Evolutionary conservation across 2,888 invertebrate genomes (phyloP).

Genomic region (Tetrapedia diversipes): DNA sequence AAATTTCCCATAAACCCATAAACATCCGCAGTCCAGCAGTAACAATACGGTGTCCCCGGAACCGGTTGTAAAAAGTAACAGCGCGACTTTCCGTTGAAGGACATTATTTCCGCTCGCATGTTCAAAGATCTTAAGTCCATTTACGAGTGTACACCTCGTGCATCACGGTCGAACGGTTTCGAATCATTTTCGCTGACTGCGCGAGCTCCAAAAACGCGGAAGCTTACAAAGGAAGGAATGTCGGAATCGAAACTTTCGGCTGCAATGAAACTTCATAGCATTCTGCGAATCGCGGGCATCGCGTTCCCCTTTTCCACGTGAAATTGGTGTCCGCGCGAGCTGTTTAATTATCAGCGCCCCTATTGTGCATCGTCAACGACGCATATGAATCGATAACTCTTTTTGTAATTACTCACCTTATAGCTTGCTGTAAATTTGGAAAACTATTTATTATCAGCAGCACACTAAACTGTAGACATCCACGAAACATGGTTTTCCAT

Average conservation of each 20-base stretch:
- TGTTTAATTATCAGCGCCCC: conserved; percentile 50
- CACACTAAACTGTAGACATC: too few relatives aligned
- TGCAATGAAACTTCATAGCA: conserved; percentile 32
- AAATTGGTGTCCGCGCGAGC: conserved; percentile 38
- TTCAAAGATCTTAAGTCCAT: not conserved
- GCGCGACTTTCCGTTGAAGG: not conserved
- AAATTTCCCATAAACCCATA: too few relatives aligned
- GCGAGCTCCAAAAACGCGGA: conserved; percentile 15
- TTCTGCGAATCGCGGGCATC: conserved; percentile 26
- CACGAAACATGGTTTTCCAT: too few relatives aligned
- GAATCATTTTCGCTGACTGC: not conserved
- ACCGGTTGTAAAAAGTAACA: not conserved
- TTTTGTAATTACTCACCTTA: too few relatives aligned
- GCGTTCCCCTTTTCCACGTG: conserved; percentile 28
- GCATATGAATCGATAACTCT: too few relatives aligned
- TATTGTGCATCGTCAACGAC: conserved; percentile 3
- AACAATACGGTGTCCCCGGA: not conserved
- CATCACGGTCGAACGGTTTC: conserved; percentile 16
- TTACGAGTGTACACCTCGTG: conserved; percentile 8
- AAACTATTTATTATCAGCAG: too few relatives aligned
- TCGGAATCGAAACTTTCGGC: conserved; percentile 25
- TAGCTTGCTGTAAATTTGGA: too few relatives aligned
- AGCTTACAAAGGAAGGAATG: conserved; percentile 25
- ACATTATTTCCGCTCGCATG: not conserved
- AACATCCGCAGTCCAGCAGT: too few relatives aligned